These are phyloP conservation scores for Lydus trimaculatus DNA, from an alignment of 2,888 invertebrate species.

Conservation along the genomic window DNA sequence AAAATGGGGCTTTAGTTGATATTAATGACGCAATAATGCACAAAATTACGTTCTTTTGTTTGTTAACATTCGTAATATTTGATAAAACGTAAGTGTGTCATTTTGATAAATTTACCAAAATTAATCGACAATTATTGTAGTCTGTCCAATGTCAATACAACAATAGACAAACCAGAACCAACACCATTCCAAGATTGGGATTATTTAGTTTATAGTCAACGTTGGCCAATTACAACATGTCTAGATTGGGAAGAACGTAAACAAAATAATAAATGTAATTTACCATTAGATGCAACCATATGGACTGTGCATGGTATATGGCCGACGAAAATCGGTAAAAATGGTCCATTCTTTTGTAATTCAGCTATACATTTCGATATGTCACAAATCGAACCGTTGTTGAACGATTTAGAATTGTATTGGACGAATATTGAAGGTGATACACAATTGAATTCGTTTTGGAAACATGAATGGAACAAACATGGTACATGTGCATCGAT, in stretches of 20 bases:
- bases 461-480: conserved; percentile 85
- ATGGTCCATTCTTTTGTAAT: conserved; percentile 78
- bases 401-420: conserved; percentile 54
- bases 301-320: conserved; percentile 88
- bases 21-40: neutral
- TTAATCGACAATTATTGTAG: conserved; percentile 5
- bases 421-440: conserved; percentile 79
- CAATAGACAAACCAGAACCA: conserved; percentile 23
- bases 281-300: conserved; percentile 67
- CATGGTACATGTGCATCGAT: conserved; percentile 81
- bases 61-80: neutral
- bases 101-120: neutral
- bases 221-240: conserved; percentile 80
- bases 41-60: neutral
- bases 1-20: neutral
- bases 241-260: conserved; percentile 72
- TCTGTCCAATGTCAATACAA: conserved; percentile 14
- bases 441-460: conserved; percentile 65
- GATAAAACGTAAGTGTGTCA: conserved; percentile 13
- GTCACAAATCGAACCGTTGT: conserved; percentile 66
- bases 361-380: conserved; percentile 72
- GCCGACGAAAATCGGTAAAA: conserved; percentile 74
- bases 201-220: conserved; percentile 79
- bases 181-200: conserved; percentile 69
- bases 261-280: conserved; percentile 67